These are phyloP conservation scores for Apis cerana DNA, from an alignment of 1,140 invertebrate genomes.

Conservation along the genomic window DNA sequence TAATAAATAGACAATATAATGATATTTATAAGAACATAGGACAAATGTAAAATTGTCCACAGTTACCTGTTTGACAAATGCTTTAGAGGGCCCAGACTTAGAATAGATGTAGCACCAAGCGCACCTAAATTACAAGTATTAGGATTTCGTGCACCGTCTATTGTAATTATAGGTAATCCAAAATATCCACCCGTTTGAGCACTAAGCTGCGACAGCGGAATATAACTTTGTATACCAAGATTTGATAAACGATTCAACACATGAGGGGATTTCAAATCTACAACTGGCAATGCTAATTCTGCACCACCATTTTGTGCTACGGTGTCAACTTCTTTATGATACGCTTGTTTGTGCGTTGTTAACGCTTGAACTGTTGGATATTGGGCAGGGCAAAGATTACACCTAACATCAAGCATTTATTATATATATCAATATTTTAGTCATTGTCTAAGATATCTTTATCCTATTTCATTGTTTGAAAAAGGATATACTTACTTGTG, in stretches of 20 bases:
- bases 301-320: constrained; percentile 74
- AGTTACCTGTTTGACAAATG: constrained; percentile 82
- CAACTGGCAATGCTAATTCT: constrained; percentile 87
- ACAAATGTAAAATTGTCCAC: constrained; percentile 49
- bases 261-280: constrained; percentile 86
- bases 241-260: constrained; percentile 84
- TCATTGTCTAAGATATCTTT: neutral
- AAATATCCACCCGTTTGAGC: constrained; percentile 84
- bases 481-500: constrained; percentile 76
- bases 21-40: constrained; percentile 32
- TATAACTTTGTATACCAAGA: constrained; percentile 88
- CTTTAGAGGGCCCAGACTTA: constrained; percentile 87
- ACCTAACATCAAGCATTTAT: constrained; percentile 79
- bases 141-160: constrained; percentile 85
- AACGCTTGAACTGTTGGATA: constrained; percentile 86
- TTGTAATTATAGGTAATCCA: constrained; percentile 87
- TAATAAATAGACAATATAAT: neutral
- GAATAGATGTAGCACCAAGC: constrained; percentile 85
- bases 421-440: neutral
- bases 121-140: constrained; percentile 83
- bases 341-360: constrained; percentile 86
- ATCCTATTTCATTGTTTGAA: neutral
- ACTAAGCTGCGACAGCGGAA: constrained; percentile 86
- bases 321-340: constrained; percentile 83
- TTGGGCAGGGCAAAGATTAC: constrained; percentile 86